Evolutionary conservation across 2,888 invertebrate species (phyloP), one percentile per base, ranked within the genome.

Genomic region (Dynastes tityus): DNA sequence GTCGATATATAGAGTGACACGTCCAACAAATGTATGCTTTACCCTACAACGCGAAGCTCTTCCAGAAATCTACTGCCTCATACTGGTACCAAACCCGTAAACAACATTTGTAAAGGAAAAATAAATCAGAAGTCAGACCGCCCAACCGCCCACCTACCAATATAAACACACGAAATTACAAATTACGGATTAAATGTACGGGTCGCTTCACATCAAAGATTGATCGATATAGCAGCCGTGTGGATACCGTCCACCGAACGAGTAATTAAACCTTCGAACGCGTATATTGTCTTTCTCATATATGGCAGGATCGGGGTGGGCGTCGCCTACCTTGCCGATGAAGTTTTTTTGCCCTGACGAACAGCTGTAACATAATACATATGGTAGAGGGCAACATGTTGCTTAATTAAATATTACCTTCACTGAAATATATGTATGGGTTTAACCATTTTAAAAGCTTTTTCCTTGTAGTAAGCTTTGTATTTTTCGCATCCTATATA

Each of bases 161-260:
- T 64, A 64, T 64, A 64, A 29, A 64, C 64, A 64, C 13, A 64
- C 64, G 64, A 64, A 64, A 40, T 64, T 64, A 64, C 64, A 64
- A 64, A 64, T 64, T 64, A 64, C 64, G 40, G 37, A 64, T 64
- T 64, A 40, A 64, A 64, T 8, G 16, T 37, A 64, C 64, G 64
- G 40, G 37, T 37, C 64, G 64, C 37, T 64, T 64, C 64, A 64
- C 64, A 64, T 64, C 64, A 64, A 64, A 64, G 64, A 64, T 64
- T 64, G 64, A 64, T 64, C 64, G 64, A 64, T 64, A 40, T 32
- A n/a, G 37, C 37, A 6, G 8, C 32, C 64, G 37, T 5, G 16
- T 16, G 55, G 8, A 22, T 16, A 58, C 0, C 55, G 55, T 58
- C 22, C 22, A 58, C 55, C 4, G 37, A 64, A 32, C 64, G 37